phyloP scores from a whole-genome alignment of 2,888 invertebrate genomes.

The Alviniconcha strummeri region DNA sequence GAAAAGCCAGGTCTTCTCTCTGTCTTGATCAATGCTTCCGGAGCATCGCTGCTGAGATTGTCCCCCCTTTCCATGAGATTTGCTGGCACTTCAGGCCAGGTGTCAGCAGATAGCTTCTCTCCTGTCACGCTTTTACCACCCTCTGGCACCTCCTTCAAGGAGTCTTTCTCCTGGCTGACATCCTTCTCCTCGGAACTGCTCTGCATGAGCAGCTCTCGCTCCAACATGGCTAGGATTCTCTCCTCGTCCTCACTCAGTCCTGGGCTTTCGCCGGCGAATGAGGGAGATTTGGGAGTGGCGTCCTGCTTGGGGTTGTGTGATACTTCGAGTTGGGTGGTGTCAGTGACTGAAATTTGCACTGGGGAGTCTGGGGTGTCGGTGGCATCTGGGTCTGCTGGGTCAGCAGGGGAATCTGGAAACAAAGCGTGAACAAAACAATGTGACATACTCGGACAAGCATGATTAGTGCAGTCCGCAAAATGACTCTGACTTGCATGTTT shows the following conservation, averaged over 20 bases:
- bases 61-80: too few species aligned
- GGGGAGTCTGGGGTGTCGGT: neutral
- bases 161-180: neutral
- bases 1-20: neutral
- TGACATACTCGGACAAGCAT: too few species aligned
- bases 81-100: too few species aligned
- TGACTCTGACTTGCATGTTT: too few species aligned
- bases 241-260: conserved; percentile 22
- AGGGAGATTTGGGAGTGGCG: neutral
- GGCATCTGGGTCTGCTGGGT: neutral
- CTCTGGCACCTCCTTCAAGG: too few species aligned
- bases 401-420: neutral
- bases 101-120: too few species aligned
- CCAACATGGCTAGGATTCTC: conserved; percentile 19
- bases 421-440: neutral
- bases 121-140: too few species aligned
- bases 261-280: neutral
- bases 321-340: neutral
- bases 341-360: neutral
- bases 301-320: neutral
- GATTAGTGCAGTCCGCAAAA: too few species aligned
- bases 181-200: neutral
- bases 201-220: conserved; percentile 16
- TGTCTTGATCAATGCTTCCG: neutral
- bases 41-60: neutral